Evolutionary conservation across 2,113 vertebrate genomes (phyloP), one percentile per base, ranked within the genome.

Genomic region (Glaucidium brasilianum): DNA sequence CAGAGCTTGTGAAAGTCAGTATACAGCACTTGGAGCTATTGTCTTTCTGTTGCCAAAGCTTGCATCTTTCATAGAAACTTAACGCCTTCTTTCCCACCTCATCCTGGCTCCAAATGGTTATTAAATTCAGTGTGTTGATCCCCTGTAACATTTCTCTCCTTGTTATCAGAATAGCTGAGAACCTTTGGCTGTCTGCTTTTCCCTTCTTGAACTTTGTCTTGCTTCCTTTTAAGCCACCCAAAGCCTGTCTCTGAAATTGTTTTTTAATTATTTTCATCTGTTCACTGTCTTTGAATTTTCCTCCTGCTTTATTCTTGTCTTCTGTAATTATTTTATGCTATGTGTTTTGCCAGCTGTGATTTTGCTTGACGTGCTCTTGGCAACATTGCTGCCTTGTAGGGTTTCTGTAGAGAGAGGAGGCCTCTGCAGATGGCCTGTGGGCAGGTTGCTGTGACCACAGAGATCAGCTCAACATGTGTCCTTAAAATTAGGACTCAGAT

Each of bases 161-260:
- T 83, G 68, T 92, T 94, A 81, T 88, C 91, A 63, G 55, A 74
- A 62, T 55, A 84, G 55, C 72, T 66, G 67, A 77, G 63, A 58
- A 85, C 41, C 59, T 91, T 92, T 84, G 88, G 34, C 79, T 83
- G 75, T 53, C 81, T 79, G 53, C 66, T 64, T 83, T 96, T 74
- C 34, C 41, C 25, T 53, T 91, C 71, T 39, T 81, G 49, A 84
- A 62, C 64, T 94, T 72, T 23, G 12, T 63, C 52, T 94, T 60
- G 53, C 25, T 92, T 91, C 91, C 56, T 85, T 92, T 74, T 49
- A 77, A 93, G 59, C 94, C 56, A 86, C 88, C 85, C 86, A 84
- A 68, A 94, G 77, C 75, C 79, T 77, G 76, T 45, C 72, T 81
- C 79, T 75, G 68, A 75, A 94, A 94, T 59, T 32, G 41, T 62